Evolutionary conservation across 2,113 vertebrate genomes (phyloP), one percentile per base, ranked within the genome.

Genomic region (Semicossyphus pulcher): DNA sequence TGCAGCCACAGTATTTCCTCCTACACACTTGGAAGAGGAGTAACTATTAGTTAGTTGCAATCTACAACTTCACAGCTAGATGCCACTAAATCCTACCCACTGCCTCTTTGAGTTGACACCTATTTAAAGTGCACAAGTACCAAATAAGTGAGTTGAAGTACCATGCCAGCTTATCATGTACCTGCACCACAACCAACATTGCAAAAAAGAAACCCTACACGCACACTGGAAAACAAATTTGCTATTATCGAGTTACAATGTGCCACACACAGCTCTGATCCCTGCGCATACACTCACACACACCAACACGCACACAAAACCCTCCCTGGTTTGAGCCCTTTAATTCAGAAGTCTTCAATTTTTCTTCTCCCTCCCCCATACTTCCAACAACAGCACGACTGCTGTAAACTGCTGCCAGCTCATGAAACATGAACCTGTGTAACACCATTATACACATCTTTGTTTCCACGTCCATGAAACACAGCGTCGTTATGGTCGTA

Each of bases 341-440:
- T 62, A 41, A 36, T 59, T 61, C 71, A 65, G 63, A 70, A 72
- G 26, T 57, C 53, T 49, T 54, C 25, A 56, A 39, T 21, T 53
- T 65, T 61, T 80, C 31, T 6, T 87, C 84, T 81, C 68, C 66
- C 66, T 85, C 84, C 77, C 39, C 63, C 53, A 31, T 54, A 25
- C 57, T 52, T 73, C 70, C 59, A 39, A 23, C 32, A 65, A 31
- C 65, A 58, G 31, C 21, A 23, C 16, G 29, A 7, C 48, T 29
- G 45, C 32, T n/a, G 53, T 26, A 15, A 10, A 36, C 60, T 34
- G 31, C 28, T 32, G 14, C 56, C 28, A 42, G 20, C 52, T 45
- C 4, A 5, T 12, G 51, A 61, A 65, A 36, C 52, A 20, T 29
- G 28, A 80, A 54, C 20, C 47, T 41, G 31, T 20, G 10, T 44